Conservation (phyloP, 2,888 invertebrate genomes). For the Acleris sparsana region DNA sequence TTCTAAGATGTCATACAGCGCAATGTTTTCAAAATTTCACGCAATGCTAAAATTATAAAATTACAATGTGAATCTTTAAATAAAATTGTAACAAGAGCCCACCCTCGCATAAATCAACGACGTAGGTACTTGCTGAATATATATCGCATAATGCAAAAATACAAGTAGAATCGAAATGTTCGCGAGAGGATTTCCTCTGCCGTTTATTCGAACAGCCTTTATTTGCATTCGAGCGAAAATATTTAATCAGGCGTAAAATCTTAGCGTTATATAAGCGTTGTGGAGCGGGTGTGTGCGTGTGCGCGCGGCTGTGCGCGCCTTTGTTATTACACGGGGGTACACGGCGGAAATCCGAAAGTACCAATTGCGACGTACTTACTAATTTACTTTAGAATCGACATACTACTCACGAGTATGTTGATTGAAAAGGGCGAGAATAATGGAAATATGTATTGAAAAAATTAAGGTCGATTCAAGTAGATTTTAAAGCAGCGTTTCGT, state of each 20-base stretch:
- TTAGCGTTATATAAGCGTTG: slow-evolving; percentile 72
- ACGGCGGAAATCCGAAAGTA: neutral
- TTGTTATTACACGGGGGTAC: neutral
- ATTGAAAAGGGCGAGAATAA: too few relatives aligned
- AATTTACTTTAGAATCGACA: too few relatives aligned
- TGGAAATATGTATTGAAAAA: too few relatives aligned
- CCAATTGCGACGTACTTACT: too few relatives aligned
- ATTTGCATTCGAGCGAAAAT: slow-evolving; percentile 81
- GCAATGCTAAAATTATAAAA: too few relatives aligned
- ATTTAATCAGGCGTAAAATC: slow-evolving; percentile 82
- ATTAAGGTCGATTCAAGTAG: too few relatives aligned
- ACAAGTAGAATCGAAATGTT: slow-evolving; percentile 59
- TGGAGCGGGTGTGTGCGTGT: slow-evolving; percentile 58
- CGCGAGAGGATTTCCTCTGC: slow-evolving; percentile 41
- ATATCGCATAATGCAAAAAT: slow-evolving; percentile 34
- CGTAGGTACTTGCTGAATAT: slow-evolving; percentile 15
- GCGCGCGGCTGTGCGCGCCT: slow-evolving; percentile 2
- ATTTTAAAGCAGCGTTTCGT: too few relatives aligned
- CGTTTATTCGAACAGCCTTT: slow-evolving; percentile 65
- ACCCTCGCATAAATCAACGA: slow-evolving; percentile 10
- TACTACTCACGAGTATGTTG: too few relatives aligned
- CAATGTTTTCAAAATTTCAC: neutral
- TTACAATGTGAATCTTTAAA: too few relatives aligned
- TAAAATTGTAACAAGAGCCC: slow-evolving; percentile 4
- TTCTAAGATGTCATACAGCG: neutral